phyloP scores from a whole-genome alignment of 1,140 invertebrate species.

The Drosophila kanapiae region DNA sequence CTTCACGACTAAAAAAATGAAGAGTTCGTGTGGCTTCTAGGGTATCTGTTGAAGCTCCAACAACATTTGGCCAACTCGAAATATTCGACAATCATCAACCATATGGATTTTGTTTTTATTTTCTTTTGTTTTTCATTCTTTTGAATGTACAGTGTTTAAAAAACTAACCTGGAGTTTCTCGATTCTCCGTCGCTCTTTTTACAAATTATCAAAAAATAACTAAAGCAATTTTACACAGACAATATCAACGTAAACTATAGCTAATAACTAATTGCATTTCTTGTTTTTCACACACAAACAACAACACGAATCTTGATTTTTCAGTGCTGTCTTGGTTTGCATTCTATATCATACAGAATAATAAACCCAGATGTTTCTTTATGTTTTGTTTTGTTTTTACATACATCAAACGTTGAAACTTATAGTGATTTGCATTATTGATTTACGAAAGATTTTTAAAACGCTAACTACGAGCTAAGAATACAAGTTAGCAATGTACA shows the following conservation, averaged over 20 bases:
- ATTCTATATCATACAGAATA: conserved; percentile 26
- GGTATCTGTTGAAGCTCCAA: conserved; percentile 36
- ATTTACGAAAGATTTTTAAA: conserved; percentile 27
- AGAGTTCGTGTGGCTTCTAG: neutral
- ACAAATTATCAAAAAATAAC: conserved; percentile 77
- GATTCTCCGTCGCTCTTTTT: conserved; percentile 47
- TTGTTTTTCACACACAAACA: conserved; percentile 5
- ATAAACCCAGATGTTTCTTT: conserved; percentile 19
- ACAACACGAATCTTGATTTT: conserved; percentile 3
- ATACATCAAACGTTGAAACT: conserved; percentile 30
- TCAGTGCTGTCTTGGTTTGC: conserved; percentile 14
- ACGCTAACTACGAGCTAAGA: conserved; percentile 37
- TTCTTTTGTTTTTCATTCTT: conserved; percentile 15
- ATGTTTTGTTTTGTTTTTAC: neutral
- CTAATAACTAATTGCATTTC: conserved; percentile 67
- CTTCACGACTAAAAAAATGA: neutral
- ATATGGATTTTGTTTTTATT: conserved; percentile 21
- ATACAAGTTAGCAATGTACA: conserved; percentile 42
- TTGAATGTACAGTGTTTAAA: conserved; percentile 64
- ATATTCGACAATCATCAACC: conserved; percentile 39
- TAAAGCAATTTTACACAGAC: conserved; percentile 68
- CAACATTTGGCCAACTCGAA: conserved; percentile 35
- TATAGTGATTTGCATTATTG: conserved; percentile 11
- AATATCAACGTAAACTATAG: conserved; percentile 55
- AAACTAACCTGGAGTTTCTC: conserved; percentile 59